Percentiles rank a stretch among this genome's conserved stretches.
phyloP scores from a whole-genome alignment of 2,113 vertebrate species.

The Scytalopus superciliaris region DNA sequence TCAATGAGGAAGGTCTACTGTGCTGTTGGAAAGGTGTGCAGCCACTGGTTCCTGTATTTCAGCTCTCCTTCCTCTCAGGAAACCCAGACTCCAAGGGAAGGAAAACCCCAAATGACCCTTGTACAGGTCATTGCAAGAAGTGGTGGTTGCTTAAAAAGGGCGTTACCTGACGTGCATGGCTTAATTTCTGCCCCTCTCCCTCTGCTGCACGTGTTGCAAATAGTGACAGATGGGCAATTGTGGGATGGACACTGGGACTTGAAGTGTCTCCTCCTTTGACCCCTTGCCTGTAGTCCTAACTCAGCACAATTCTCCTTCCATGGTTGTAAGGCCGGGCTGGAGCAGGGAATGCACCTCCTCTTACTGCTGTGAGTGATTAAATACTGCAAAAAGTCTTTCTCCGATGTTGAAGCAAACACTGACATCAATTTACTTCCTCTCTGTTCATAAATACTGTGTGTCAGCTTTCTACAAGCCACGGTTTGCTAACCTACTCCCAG shows the following conservation, averaged over 20 bases:
- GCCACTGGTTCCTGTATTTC: conserved; percentile 55
- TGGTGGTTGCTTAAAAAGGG: conserved; percentile 8
- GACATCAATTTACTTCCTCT: conserved; percentile 26
- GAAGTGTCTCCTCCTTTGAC: neutral
- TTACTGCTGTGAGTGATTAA: neutral
- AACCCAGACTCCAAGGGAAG: conserved; percentile 37
- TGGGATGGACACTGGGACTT: neutral
- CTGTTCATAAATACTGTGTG: neutral
- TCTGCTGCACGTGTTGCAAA: neutral
- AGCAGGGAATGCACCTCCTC: neutral
- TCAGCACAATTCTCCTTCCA: neutral
- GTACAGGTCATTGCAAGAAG: neutral
- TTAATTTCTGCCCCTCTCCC: neutral
- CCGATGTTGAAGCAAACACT: neutral
- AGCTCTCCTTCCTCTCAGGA: conserved; percentile 58
- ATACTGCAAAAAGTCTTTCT: neutral
- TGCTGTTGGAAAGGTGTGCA: conserved; percentile 16
- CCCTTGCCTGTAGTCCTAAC: neutral
- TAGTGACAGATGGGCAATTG: neutral
- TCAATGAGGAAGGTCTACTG: neutral
- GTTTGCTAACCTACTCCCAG: neutral
- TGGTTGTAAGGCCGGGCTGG: neutral
- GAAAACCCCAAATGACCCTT: conserved; percentile 43
- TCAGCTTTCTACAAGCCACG: neutral
- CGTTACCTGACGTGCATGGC: neutral